These are phyloP conservation scores for Cariama cristata DNA, from an alignment of 2,113 vertebrate species.

Conservation along the genomic window DNA sequence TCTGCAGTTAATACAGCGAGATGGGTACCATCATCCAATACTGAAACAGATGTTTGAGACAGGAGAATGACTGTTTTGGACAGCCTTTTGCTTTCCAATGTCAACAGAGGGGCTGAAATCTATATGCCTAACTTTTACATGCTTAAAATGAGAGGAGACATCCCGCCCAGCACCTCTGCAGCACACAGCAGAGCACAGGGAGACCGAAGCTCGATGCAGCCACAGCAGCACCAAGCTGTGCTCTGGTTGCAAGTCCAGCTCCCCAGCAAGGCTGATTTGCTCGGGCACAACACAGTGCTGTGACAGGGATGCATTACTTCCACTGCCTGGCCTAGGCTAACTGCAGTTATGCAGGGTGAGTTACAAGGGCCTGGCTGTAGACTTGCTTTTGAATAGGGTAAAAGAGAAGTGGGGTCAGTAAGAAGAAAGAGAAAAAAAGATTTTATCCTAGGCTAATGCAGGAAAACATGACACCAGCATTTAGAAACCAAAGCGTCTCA, in stretches of 20 bases:
- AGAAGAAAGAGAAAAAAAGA: not conserved
- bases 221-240: not conserved
- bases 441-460: not conserved
- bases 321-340: too few relatives aligned
- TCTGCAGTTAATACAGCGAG: not conserved
- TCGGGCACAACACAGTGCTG: not conserved
- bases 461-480: not conserved
- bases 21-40: too few relatives aligned
- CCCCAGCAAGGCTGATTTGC: not conserved
- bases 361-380: not conserved
- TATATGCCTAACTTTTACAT: not conserved
- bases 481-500: not conserved
- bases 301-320: not conserved
- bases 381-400: not conserved
- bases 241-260: accelerated
- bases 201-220: not conserved
- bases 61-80: not conserved
- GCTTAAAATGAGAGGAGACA: not conserved
- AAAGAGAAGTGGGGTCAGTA: not conserved
- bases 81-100: not conserved
- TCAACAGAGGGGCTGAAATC: not conserved
- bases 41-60: not conserved
- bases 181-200: not conserved
- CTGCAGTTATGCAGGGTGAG: not conserved
- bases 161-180: not conserved